Evolutionary conservation across 2,888 invertebrate genomes (phyloP), one percentile per base, ranked within the genome.

Genomic region (Pelosia muscerda): DNA sequence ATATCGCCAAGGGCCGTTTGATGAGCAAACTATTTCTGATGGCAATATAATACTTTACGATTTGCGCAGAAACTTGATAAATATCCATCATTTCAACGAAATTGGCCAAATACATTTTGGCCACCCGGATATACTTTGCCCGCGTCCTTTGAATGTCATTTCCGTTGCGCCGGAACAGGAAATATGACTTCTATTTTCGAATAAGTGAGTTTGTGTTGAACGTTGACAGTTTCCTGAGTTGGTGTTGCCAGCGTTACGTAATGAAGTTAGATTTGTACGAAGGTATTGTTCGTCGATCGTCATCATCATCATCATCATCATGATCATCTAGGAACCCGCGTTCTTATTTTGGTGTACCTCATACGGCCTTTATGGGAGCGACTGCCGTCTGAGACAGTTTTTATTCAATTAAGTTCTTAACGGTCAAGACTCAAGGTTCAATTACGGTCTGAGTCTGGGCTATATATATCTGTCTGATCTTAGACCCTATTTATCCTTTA

Each of bases 101-200:
- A 65, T 75, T 67, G 54, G 13, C 61, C 23, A 64, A 63, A 70
- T 28, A 65, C 54, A 55, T 66, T 61, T 74, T 59, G 66, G 57
- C 28, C 42, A 55, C 5, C 63, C 70, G 77, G 79, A 74, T 66
- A 61, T 68, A 71, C 54, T 69, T 65, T 28, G 54, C 26, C 72
- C 60, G 65, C 26, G 66, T 66, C 65, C 71, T 78, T 70, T 75
- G 63, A 71, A 77, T 69, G 73, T 77, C 65, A 80, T 78, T 78
- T 80, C 79, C 79, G 66, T 65, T 60, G 54, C 61, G 13, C 49
- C 66, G 75, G 68, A 73, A 65, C 15, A 64, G 78, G 74, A 73
- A 71, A 80, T 80, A 66, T 65, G 72, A 66, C 68, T 72, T 70
- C 59, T 71, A 77, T 74, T 76, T 69, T 55, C 62, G 65, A 71